A percentile compares a stretch with the other conserved stretches of the same genome.
These are phyloP conservation scores for Rambutsinella grinnellia DNA, from an alignment of 2,888 invertebrate genomes.

Conservation along the genomic window DNA sequence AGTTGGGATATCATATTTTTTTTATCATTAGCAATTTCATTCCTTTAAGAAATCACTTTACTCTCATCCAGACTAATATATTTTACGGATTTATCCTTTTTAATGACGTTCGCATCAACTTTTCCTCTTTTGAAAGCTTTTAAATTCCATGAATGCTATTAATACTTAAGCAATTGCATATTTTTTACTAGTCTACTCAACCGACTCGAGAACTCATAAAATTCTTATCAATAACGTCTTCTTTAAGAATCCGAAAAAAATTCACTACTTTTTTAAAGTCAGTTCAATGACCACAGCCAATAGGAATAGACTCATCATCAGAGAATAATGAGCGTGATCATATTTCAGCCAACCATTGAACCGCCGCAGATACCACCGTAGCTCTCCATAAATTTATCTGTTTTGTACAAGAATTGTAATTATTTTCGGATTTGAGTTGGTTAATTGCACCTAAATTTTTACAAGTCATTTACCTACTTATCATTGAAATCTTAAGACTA, in stretches of 20 bases:
- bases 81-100: constrained; percentile 35
- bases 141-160: background rate
- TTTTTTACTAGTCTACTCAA: no score
- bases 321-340: constrained; percentile 25
- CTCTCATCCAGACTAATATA: background rate
- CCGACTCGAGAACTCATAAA: no score
- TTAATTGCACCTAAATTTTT: background rate
- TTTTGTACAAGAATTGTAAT: background rate
- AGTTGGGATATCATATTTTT: background rate
- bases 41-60: background rate
- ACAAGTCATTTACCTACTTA: no score
- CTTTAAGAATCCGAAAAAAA: no score
- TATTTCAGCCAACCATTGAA: constrained; percentile 45
- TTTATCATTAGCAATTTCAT: constrained; percentile 19
- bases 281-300: constrained; percentile 54
- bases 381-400: no score
- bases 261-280: no score
- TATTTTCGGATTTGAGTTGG: background rate
- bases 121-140: constrained; percentile 19
- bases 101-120: constrained; percentile 12
- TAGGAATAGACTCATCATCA: constrained; percentile 21
- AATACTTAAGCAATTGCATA: no score
- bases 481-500: no score
- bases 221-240: no score
- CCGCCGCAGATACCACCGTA: constrained; percentile 9